Conservation (phyloP, 2,797 vertebrate genomes). For the Loris lydekkerianus region DNA sequence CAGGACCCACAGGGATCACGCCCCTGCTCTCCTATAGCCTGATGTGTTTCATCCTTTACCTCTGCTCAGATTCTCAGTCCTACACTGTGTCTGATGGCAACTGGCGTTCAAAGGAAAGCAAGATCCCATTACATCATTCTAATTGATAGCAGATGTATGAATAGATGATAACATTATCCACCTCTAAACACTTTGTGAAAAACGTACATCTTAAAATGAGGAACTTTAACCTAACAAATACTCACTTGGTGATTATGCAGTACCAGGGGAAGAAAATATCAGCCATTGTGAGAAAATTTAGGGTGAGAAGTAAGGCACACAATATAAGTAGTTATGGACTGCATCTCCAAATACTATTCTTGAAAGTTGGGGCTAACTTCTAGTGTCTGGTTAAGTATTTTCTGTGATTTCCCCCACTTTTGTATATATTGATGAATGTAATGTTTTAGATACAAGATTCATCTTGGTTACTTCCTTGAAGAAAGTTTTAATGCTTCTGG, state of each 20-base stretch:
- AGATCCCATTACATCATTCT: not conserved
- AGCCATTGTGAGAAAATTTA: not conserved
- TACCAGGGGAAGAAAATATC: not conserved
- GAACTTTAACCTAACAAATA: conserved; percentile 13
- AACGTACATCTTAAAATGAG: conserved; percentile 49
- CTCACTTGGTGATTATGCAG: conserved; percentile 12
- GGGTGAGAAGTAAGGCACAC: not conserved
- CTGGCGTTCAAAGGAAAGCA: conserved; percentile 30
- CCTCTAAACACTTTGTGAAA: conserved; percentile 43
- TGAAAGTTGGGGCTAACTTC: not conserved
- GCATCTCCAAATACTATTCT: not conserved
- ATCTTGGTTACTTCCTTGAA: not conserved
- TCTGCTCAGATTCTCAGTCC: not conserved
- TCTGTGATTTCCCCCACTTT: not conserved
- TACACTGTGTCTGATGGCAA: not conserved
- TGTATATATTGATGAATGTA: not conserved
- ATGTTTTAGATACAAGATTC: not conserved
- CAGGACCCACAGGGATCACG: fast-evolving
- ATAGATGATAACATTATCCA: not conserved
- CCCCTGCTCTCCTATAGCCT: not conserved
- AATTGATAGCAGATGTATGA: conserved; percentile 25
- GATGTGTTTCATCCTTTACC: not conserved
- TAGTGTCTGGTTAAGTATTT: not conserved
- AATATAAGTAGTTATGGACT: not conserved
- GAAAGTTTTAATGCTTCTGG: not conserved